Base-by-base conservation (phyloP, 2,888 invertebrate species). In the Willowsia nigromaculata region DNA sequence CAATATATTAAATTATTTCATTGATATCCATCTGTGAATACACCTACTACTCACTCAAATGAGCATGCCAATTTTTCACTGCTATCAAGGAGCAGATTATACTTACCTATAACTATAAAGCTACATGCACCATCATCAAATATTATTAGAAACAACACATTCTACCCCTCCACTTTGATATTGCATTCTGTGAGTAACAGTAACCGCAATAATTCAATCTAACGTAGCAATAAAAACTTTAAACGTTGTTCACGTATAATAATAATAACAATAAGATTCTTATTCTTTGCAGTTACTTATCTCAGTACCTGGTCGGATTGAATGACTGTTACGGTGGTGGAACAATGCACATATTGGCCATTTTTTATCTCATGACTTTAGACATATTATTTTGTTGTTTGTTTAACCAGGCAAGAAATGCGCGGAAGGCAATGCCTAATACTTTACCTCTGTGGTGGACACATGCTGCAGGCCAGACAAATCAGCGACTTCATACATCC, bases 141-240 rank as follows among this genome's bases (percentile, higher is more conserved):
- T 59, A 27, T 59, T 13, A 59, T 18, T n/a, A 65, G n/a, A 18
- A 65, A 65, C 33, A 65, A 30, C 30, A 33, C 33, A 33, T 6
- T 59, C 27, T 5, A 27, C 18, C 65, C 30, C 65, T 30, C 33
- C 30, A 65, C n/a, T n/a, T n/a, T 65, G 15, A 30, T 33, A 40
- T 68, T 22, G 18, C 68, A 68, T 68, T 18, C 18, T 37, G 47
- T 1, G 15, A 43, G 47, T 76, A 85, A 78, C 78, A 76, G 78
- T 78, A 78, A 62, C 74, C n/a, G 27, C 78, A 85, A 85, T 85
- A 85, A 76, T 85, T 85, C 85, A 85, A 33, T 85, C 40, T 78
- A 76, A 68, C 40, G 25, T 40, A 30, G 40, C 25, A 65, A 82
- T 65, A 65, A 81, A n/a, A 65, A 62, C 15, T 40, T 82, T 82